phyloP scores from a whole-genome alignment of 2,797 vertebrate species.

The Rhynchonycteris naso region DNA sequence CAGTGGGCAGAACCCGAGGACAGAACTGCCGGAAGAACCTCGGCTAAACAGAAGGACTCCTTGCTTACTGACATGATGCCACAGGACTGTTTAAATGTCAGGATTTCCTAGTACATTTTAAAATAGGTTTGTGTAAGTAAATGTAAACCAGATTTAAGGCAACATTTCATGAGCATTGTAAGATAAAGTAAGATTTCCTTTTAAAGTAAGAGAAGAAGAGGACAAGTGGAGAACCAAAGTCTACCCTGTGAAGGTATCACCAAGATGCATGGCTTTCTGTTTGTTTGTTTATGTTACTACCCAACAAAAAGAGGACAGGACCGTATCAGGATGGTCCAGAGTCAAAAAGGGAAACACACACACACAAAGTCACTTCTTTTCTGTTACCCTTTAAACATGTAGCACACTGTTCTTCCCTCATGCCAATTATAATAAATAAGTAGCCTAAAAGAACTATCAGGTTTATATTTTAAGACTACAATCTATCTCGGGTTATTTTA shows the following conservation, averaged over 20 bases:
- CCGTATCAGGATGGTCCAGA: not conserved
- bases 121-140: slow-evolving; percentile 50
- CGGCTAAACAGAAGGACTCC: not conserved
- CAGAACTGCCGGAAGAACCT: not conserved
- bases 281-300: not conserved
- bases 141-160: slow-evolving; percentile 9
- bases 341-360: not conserved
- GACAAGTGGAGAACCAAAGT: not conserved
- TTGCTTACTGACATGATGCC: not conserved
- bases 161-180: not conserved
- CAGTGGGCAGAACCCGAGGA: not conserved
- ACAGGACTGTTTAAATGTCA: not conserved
- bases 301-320: not conserved
- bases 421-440: not conserved
- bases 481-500: not conserved
- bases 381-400: not conserved
- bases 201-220: not conserved
- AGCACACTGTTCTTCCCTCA: not conserved
- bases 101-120: slow-evolving; percentile 39
- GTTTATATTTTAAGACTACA: not conserved
- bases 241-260: not conserved
- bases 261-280: not conserved
- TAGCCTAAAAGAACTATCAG: not conserved
- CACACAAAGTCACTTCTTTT: not conserved
- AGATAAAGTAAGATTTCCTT: not conserved